Base-by-base conservation (phyloP, 2,888 invertebrate species). In the Phymatocera aterrima region DNA sequence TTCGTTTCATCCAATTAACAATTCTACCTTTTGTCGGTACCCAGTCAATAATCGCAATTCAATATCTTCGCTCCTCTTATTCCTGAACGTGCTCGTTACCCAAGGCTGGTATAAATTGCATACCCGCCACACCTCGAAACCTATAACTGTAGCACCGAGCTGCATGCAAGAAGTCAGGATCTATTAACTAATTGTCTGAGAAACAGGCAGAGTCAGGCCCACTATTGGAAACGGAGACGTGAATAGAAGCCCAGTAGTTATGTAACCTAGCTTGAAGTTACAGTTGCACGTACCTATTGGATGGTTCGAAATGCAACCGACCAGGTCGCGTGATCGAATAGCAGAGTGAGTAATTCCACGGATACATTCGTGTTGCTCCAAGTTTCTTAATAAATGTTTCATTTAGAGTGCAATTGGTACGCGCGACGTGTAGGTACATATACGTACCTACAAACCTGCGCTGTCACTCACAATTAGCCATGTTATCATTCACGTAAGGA, bases 321-420 rank as follows among this genome's bases (percentile, higher is more conserved):
- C 15, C 18, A 40, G 10, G 34, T 68, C 68, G 68, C 68, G 68
- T 68, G 68, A 68, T 43, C 43, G 43, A 43, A 68, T 43, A 43
- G 28, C 12, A 43, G 43, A 43, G 68, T 68, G 68, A 68, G 68
- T 68, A 24, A 68, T 68, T 68, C 12, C 15, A 3, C 43, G 10
- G 68, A 72, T n/a, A n/a, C n/a, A n/a, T 51, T 51, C 72, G 51
- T 72, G 72, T 51, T 51, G 34, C 72, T 31, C 51, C 31, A 10
- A 34, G 43, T n/a, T 72, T 72, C 31, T 51, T 72, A 72, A 48
- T 48, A 72, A 72, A 72, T 72, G 48, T 72, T 72, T 34, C 72
- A 34, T 51, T 72, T 18, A 34, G 34, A 72, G 12, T 34, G 10
- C 34, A 31, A 72, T 72, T 72, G 48, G 31, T 51, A 72, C 31